Conservation (phyloP, 2,113 vertebrate genomes). For the Rhea pennata region DNA sequence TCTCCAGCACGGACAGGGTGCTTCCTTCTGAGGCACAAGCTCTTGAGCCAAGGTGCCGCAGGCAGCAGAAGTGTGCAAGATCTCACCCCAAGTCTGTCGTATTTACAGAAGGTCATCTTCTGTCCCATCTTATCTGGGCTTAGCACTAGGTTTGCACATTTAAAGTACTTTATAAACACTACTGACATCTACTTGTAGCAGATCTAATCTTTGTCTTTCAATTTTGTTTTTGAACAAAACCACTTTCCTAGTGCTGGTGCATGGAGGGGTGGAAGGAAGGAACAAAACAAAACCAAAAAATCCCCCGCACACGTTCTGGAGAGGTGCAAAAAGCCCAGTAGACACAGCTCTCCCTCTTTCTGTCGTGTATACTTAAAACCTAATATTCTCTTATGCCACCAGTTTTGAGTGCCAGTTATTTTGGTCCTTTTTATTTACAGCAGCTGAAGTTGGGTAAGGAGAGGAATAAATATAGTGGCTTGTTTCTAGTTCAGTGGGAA, state of each 20-base stretch:
- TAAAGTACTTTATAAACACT: neutral
- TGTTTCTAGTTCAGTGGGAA: neutral
- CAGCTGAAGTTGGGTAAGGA: neutral
- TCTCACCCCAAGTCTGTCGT: neutral
- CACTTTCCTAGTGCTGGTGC: neutral
- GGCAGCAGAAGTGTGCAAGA: rapidly evolving
- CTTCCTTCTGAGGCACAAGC: neutral
- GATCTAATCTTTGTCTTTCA: neutral
- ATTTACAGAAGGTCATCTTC: neutral
- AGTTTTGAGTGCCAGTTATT: neutral
- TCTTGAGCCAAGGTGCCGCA: neutral
- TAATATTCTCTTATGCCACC: neutral
- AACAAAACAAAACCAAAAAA: too few relatives aligned
- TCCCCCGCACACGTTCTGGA: neutral
- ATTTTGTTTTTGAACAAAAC: neutral
- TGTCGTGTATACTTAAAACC: neutral
- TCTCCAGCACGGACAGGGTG: neutral
- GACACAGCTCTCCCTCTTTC: neutral
- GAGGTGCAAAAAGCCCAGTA: neutral
- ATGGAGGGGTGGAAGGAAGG: neutral
- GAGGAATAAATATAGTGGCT: neutral
- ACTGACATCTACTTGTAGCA: neutral
- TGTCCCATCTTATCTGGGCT: neutral
- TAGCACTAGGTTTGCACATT: neutral
- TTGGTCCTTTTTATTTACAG: neutral